phyloP scores from a whole-genome alignment of 1,140 invertebrate species.

The Bombus vancouverensis region DNA sequence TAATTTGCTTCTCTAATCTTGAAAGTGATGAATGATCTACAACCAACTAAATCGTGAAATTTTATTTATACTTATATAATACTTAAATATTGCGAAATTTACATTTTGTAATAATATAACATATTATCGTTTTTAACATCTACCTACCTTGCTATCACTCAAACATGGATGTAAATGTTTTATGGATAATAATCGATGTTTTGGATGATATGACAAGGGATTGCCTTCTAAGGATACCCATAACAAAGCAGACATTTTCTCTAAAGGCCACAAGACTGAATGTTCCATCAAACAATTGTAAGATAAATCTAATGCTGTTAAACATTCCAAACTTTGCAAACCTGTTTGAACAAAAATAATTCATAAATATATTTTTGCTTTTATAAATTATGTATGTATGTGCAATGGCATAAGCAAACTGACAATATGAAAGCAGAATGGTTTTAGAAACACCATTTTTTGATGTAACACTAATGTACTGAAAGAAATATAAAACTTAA shows the following conservation, averaged over 20 bases:
- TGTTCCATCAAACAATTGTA: constrained; percentile 86
- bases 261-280: constrained; percentile 82
- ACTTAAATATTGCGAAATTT: not conserved
- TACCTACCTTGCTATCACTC: constrained; percentile 80
- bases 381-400: not conserved
- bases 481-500: too few relatives aligned
- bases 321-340: constrained; percentile 82
- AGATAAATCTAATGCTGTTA: constrained; percentile 85
- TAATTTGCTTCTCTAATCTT: constrained; percentile 82
- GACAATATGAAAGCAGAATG: too few relatives aligned
- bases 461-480: too few relatives aligned
- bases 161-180: constrained; percentile 84
- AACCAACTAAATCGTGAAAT: constrained; percentile 80
- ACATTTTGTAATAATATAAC: not conserved
- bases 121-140: not conserved
- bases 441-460: too few relatives aligned
- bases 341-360: constrained; percentile 64
- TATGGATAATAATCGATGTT: constrained; percentile 83
- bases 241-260: constrained; percentile 82
- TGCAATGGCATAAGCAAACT: too few relatives aligned
- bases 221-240: constrained; percentile 85
- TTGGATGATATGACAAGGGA: constrained; percentile 84
- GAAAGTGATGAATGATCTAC: constrained; percentile 83
- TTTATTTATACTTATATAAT: constrained; percentile 33
- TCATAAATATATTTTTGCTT: not conserved